Evolutionary conservation across 2,888 invertebrate genomes (phyloP), one percentile per base, ranked within the genome.

Genomic region (Ochropleura plecta): DNA sequence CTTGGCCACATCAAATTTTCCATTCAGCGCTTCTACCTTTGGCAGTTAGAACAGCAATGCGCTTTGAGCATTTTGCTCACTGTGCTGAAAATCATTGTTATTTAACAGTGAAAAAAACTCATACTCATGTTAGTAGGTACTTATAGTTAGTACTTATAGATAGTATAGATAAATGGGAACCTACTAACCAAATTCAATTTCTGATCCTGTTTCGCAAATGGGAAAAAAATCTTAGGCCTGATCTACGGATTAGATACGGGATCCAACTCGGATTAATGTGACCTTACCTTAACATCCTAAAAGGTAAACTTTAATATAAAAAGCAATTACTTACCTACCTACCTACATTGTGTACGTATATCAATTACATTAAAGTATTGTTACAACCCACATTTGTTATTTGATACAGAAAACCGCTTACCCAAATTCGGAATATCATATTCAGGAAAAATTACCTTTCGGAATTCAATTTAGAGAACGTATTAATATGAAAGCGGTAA

Each of bases 401-500:
- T 69, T 78, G 82, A 78, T 82, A 82, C 44, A 60, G 64, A 80
- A 77, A 80, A 74, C 83, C 73, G 71, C 74, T 82, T 78, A 77
- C 68, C 59, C 20, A 71, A 82, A 80, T 77, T 71, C 30, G 30
- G 20, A 74, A 71, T 82, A 81, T 76, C 46, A 67, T 76, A 64
- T 80, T 77, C 64, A 70, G 49, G 70, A 81, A 79, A 83, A 81
- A 83, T 72, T 81, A 76, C 72, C 65, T 73, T 79, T 64, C 68
- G 55, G 12, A 84, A 84, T 82, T 84, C 82, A 84, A 84, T 84
- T 84, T 77, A 30, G 57, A 71, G 73, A 78, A 75, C 63, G 75
- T 83, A 83, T 83, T 84, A 82, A 79, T 84, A 82, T 82, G 70
- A 75, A 82, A 70, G 70, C 66, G 71, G 76, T 70, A 70, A 80